Evolutionary conservation across 2,888 invertebrate genomes (phyloP), one percentile per base, ranked within the genome.

Genomic region (Phania funesta): DNA sequence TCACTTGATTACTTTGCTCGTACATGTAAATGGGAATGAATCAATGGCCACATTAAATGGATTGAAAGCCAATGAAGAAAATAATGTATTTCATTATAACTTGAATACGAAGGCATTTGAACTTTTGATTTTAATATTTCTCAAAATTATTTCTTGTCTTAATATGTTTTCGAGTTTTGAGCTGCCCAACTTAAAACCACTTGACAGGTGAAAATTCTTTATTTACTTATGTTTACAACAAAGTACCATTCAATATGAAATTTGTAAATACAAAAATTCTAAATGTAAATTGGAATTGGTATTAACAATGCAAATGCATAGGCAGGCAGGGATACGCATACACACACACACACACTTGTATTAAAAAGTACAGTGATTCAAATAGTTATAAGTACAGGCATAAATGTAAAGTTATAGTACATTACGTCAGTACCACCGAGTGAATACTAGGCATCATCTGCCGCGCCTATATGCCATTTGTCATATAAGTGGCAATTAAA

Each of bases 1-100:
- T 82, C 73, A 74, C 78, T 82, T 82, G 74, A 82, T 82, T 82
- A 73, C 68, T 68, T 78, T 74, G 41, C 48, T 65, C 11, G 52
- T 46, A 16, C 2, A 38, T 38, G 35, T 38, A n/a, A 8, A 18
- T 44, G 3, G 16, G 41, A 13, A 41, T 22, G 22, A 68, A 75
- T 75, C 56, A 65, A 38, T 56, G 64, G 64, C 64, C 75, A 67
- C 58, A 67, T 60, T 58, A 50, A 76, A 68, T 76, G 67, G 24
- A n/a, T 48, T 58, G n/a, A 41, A 67, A 68, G 22, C 16, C 52
- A 50, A 44, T 29, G 44, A 13, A n/a, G 26, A 46, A 26, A 54
- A 56, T 41, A 54, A 54, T 52, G 26, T n/a, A 20, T 41, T 52
- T 8, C 41, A 22, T 32, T 52, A 16, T 1, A 54, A 26, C 41